Evolutionary conservation across 2,113 vertebrate species (phyloP).

Genomic region (Oplegnathus fasciatus): DNA sequence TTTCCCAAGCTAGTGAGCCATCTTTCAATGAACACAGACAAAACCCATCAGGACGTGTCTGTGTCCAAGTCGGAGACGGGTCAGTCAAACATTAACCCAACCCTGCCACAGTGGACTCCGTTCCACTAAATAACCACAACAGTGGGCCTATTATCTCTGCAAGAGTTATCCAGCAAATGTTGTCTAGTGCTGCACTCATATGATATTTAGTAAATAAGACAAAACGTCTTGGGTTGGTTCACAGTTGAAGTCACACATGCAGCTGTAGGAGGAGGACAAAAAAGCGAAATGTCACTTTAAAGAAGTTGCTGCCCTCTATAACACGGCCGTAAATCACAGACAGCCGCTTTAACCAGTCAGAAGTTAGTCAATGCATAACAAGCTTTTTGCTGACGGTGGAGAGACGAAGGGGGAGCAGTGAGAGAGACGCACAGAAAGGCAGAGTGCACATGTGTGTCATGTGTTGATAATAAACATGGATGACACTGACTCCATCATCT

Average conservation of each 20-base stretch:
- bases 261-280: background rate
- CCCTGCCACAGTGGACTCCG: constrained; percentile 8
- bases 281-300: background rate
- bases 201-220: background rate
- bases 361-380: background rate
- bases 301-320: background rate
- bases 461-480: constrained; percentile 58
- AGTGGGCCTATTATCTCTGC: background rate
- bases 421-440: background rate
- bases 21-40: constrained; percentile 21
- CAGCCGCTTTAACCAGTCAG: constrained; percentile 29
- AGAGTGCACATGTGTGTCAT: constrained; percentile 53
- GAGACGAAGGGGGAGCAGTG: background rate
- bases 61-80: background rate
- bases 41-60: constrained; percentile 1
- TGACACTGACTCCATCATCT: constrained; percentile 33
- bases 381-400: constrained; percentile 42
- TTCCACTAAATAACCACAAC: constrained; percentile 16
- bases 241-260: background rate
- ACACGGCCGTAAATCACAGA: constrained; percentile 23
- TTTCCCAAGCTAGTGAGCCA: background rate
- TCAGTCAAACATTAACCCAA: constrained; percentile 61
- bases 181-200: background rate
- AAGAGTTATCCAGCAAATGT: background rate
- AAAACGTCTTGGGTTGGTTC: background rate